Evolutionary conservation across 2,797 vertebrate genomes (phyloP), one percentile per base, ranked within the genome.

Genomic region (Lycodopsis pacificus): DNA sequence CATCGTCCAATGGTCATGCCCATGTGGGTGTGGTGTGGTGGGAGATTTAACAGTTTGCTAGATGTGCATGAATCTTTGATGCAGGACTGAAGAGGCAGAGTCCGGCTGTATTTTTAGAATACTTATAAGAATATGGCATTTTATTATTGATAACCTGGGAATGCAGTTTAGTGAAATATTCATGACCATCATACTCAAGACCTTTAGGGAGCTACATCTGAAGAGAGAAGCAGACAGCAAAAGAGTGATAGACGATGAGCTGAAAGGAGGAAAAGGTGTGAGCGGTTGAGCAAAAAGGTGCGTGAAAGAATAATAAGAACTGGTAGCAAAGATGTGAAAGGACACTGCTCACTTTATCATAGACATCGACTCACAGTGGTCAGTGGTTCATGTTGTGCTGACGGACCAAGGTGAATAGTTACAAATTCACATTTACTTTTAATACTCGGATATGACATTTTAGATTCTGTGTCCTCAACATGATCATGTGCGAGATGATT

Each of bases 81-180:
- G 84, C 48, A 65, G 63, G 61, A 77, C 81, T 58, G 86, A 88
- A 84, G 85, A 90, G 70, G 77, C 85, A 85, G 87, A 90, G 90
- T 93, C 91, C 88, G 65, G 89, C 90, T 90, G 89, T 95, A 95
- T 91, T 95, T 95, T 95, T 94, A 93, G 93, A 94, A 93, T 94
- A 95, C 94, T 94, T 93, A 93, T 94, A 95, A 84, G 91, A 95
- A 94, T 92, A 93, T 90, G 85, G 87, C 90, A 92, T 94, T 95
- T 93, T 91, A 95, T 95, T 94, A 95, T 96, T 95, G 92, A 95
- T 95, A 93, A 93, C 84, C 85, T 84, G 73, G 94, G 94, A 94
- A 95, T 95, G 94, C 93, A 90, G 90, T 91, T 93, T 89, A 81
- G 87, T 95, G 81, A 95, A 95, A 94, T 91, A 95, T 95, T 93